These are phyloP conservation scores for Podocnemis expansa DNA, from an alignment of 2,113 vertebrate species.

Conservation along the genomic window DNA sequence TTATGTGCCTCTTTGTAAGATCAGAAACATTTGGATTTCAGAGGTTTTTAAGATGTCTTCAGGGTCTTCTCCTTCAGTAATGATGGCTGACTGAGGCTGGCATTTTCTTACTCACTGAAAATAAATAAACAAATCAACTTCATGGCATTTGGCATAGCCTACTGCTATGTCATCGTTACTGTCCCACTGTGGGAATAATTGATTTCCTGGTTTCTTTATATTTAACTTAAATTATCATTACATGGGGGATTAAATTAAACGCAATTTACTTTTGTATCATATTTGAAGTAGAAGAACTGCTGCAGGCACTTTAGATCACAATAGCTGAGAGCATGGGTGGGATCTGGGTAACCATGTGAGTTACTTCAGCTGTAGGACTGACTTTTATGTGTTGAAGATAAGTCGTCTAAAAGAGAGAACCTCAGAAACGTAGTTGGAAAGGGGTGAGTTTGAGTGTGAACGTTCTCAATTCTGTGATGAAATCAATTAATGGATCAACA, in stretches of 20 bases:
- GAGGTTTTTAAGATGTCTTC: not conserved
- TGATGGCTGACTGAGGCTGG: not conserved
- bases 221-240: conserved; percentile 38
- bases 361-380: conserved; percentile 66
- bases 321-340: conserved; percentile 64
- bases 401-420: conserved; percentile 38
- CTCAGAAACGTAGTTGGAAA: conserved; percentile 44
- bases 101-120: not conserved
- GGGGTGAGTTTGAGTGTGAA: conserved; percentile 56
- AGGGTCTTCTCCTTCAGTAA: not conserved
- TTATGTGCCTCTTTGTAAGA: conserved; percentile 22
- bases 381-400: conserved; percentile 64
- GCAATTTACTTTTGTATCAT: conserved; percentile 40
- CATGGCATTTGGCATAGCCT: not conserved
- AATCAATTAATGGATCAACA: conserved; percentile 67
- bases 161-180: conserved; percentile 23
- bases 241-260: not conserved
- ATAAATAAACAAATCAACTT: too few species aligned
- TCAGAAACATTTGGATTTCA: conserved; percentile 31
- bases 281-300: conserved; percentile 52
- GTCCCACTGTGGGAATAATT: not conserved
- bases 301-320: conserved; percentile 57
- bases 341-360: conserved; percentile 59
- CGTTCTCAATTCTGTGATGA: conserved; percentile 68
- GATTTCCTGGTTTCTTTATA: conserved; percentile 17